Base-by-base conservation (phyloP, 2,888 invertebrate species). In the Eristalinus aeneus region DNA sequence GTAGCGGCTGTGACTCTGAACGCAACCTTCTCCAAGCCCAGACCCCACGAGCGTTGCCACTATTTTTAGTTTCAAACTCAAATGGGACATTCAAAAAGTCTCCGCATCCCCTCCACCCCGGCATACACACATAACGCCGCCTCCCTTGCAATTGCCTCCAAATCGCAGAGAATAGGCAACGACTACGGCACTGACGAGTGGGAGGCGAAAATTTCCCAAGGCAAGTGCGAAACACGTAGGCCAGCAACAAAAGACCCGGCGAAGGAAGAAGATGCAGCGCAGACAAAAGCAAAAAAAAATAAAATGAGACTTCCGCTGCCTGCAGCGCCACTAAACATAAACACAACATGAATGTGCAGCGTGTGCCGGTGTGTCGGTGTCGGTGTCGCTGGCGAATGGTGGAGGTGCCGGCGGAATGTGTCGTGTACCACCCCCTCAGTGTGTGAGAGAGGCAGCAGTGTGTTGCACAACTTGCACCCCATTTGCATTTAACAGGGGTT, bases 301-400 rank as follows among this genome's bases (percentile, higher is more conserved):
- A 87, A 87, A 87, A 83, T 75, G 83, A 83, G 83, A 83, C 83
- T 87, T 87, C 87, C 87, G 87, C 83, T 74, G 87, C 87, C 87
- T 83, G 77, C 32, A 87, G 87, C 87, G 75, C 46, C 75, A 39
- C 83, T 75, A 83, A 83, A 87, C 83, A 87, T 78, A 82, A 82
- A 86, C 86, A 86, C 77, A 86, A 74, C 81, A 86, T 82, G 74
- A 86, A 86, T 78, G 56, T 56, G 78, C 78, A 74, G 60, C 56
- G 75, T 64, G 36, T 69, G 63, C 32, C 34, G 27, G 27, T 27
- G 67, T 71, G 69, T 31, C 31, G 77, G 32, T 34, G 46, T 61
- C 58, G 60, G 54, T 67, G 61, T 31, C 36, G 46, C 23, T 71
- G 34, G 4, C 23, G 69, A 32, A 60, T 27, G 56, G 16, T 46